Evolutionary conservation across 2,113 vertebrate genomes (phyloP), one percentile per base, ranked within the genome.

Genomic region (Coturnix japonica): DNA sequence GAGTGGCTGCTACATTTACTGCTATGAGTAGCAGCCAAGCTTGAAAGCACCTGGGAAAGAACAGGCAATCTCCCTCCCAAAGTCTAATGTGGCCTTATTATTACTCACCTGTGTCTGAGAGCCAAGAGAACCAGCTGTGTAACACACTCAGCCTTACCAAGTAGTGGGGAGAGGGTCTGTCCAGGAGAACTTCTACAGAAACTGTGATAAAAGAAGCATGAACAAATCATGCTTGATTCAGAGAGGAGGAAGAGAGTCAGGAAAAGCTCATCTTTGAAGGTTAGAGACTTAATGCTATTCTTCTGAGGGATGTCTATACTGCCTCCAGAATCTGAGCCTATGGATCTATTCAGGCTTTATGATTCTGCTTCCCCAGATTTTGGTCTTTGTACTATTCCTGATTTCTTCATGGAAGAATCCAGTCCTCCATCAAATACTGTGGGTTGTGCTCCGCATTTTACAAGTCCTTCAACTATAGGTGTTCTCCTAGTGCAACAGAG

Each of bases 191-290:
- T 71, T 44, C 2, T 9, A 18, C 23, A 39, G 47, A 61, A 44
- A 49, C 31, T 33, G 28, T 8, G 7, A 28, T 9, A 63, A n/a
- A 66, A 60, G 5, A 30, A 22, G 23, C 31, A 39, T 0, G 0
- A 54, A 7, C 16, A 35, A 47, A 70, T 35, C 4, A 6, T 2
- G 0, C 2, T 22, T 15, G 10, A 5, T 5, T n/a, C 23, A 47
- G 56, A 51, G 16, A 53, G 22, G 3, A 44, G 17, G 6, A 54
- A 21, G 22, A 37, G 14, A 19, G 25, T 3, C 3, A 18, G 3
- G 33, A 9, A 53, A 49, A 46, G 7, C 7, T 37, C 4, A 84
- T 51, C 7, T 5, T 82, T 79, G 37, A 31, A 81, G 60, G 4
- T 31, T 16, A 21, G 31, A 44, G 43, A 30, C 28, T 30, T 65